Conservation (phyloP, 2,888 invertebrate genomes). For the Drosophila stalkeri region DNA sequence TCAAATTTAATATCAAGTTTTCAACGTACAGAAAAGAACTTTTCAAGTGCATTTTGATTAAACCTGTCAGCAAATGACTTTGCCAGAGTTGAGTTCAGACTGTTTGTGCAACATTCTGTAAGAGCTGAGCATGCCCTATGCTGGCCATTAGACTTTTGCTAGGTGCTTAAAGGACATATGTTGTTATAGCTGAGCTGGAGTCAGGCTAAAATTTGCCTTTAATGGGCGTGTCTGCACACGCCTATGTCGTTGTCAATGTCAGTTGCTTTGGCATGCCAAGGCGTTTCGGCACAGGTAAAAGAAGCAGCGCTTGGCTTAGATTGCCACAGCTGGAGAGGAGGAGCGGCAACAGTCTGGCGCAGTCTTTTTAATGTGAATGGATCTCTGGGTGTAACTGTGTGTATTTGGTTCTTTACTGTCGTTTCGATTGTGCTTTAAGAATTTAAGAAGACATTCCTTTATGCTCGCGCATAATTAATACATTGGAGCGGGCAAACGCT, state of each 20-base stretch:
- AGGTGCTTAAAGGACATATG: conserved; percentile 34
- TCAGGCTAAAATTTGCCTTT: neutral
- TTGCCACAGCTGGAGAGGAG: neutral
- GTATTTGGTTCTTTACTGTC: neutral
- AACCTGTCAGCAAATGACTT: too few species aligned
- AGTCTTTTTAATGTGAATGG: conserved; percentile 2
- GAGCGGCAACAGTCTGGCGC: conserved; percentile 1
- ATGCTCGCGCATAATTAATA: conserved; percentile 56
- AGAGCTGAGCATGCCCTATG: neutral
- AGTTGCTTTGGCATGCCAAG: conserved; percentile 5
- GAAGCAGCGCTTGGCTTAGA: neutral
- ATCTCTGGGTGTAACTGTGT: neutral
- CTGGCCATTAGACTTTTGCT: neutral
- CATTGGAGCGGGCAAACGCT: conserved; percentile 11
- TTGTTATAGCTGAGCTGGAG: conserved; percentile 13
- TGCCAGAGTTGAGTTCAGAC: neutral
- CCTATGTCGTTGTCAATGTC: conserved; percentile 28
- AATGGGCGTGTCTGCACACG: conserved; percentile 24
- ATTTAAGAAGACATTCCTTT: conserved; percentile 9
- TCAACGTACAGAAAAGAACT: too few species aligned
- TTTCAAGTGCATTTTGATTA: too few species aligned
- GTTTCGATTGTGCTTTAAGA: conserved; percentile 10
- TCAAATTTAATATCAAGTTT: too few species aligned
- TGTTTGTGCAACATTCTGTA: neutral
- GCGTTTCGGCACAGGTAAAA: neutral